A percentile compares a stretch with the other conserved stretches of the same genome.
Conservation (phyloP, 2,113 vertebrate genomes). For the Phylloscopus whistleri region DNA sequence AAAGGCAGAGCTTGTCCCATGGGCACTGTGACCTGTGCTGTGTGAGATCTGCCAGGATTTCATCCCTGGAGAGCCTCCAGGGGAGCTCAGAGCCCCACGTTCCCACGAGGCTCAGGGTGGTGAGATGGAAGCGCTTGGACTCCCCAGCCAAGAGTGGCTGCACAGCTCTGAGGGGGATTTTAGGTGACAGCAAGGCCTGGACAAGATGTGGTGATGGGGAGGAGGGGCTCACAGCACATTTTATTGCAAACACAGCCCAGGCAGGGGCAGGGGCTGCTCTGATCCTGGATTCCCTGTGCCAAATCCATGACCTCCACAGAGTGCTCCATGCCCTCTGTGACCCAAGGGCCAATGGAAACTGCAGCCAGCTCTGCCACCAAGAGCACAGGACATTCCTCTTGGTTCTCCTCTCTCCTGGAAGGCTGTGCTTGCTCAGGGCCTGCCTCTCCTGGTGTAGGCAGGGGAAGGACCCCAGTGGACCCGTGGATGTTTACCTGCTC, state of each 20-base stretch:
- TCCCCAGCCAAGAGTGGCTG: not conserved
- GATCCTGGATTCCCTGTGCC: not conserved
- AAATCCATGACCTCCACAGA: fast-evolving
- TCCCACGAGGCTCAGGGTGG: not conserved
- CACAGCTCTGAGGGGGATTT: not conserved
- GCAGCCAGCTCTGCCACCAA: not conserved
- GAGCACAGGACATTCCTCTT: not conserved
- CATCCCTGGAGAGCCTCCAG: not conserved
- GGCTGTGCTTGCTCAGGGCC: fast-evolving
- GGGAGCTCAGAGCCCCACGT: not conserved
- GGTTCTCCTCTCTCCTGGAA: no score
- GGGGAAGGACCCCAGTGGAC: fast-evolving
- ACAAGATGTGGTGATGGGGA: not conserved
- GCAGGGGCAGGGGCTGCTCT: not conserved
- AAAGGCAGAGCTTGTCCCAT: not conserved
- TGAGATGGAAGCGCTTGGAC: fast-evolving
- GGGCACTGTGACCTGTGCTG: not conserved
- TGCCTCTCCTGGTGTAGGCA: not conserved
- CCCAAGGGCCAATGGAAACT: fast-evolving
- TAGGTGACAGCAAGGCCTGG: not conserved
- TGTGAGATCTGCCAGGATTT: not conserved
- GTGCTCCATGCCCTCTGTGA: not conserved
- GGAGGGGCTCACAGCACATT: fast-evolving
- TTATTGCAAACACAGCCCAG: fast-evolving
- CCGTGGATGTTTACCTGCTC: not conserved